phyloP scores from a whole-genome alignment of 2,888 invertebrate genomes.

The Lithophane socia region DNA sequence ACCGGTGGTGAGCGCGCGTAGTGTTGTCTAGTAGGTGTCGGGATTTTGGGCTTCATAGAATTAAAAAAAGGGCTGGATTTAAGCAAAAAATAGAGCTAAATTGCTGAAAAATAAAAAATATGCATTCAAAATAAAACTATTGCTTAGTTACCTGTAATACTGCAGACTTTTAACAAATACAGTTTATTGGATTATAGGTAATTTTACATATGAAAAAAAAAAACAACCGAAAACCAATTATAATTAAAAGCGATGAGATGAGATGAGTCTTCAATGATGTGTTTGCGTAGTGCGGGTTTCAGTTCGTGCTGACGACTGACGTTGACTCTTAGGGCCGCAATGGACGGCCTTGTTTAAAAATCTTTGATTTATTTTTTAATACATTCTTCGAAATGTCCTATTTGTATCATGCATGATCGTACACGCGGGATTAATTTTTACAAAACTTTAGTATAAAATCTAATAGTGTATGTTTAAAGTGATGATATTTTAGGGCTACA shows the following conservation, averaged over 20 bases:
- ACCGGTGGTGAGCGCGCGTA: constrained; percentile 45
- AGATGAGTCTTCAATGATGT: background rate
- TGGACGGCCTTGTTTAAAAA: background rate
- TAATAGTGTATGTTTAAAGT: background rate
- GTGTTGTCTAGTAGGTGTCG: background rate
- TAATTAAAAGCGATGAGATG: background rate
- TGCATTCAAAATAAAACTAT: background rate
- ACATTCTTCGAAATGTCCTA: background rate
- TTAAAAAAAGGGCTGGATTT: background rate
- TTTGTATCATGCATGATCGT: background rate
- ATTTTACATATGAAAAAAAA: background rate
- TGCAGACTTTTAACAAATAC: background rate
- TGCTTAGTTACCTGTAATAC: background rate
- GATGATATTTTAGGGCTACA: background rate
- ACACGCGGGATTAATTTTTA: background rate
- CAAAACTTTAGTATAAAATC: background rate
- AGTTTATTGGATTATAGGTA: background rate
- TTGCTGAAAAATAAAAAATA: background rate
- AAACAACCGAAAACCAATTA: background rate
- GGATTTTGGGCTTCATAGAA: background rate
- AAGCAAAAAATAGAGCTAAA: background rate
- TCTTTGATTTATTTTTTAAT: background rate
- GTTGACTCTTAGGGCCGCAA: background rate
- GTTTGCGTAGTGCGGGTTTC: background rate
- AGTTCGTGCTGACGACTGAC: background rate